Evolutionary conservation across 2,113 vertebrate genomes (phyloP).

Genomic region (Pao palembangensis): DNA sequence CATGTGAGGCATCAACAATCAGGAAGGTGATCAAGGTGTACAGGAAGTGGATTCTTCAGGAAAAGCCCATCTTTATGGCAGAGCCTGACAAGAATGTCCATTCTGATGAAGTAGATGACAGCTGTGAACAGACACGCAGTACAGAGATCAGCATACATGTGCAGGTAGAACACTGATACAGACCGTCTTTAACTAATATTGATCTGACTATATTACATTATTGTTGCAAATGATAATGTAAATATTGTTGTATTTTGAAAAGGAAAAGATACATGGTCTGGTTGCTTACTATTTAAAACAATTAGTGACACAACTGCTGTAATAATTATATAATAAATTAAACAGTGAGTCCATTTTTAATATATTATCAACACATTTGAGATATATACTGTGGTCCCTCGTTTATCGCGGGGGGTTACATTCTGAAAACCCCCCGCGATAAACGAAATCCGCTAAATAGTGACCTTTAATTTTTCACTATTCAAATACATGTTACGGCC

Average conservation of each 20-base stretch:
- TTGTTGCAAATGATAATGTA: no score
- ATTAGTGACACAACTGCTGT: neutral
- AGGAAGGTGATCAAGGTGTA: slow-evolving; percentile 96
- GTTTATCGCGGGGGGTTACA: no score
- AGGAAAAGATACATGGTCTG: neutral
- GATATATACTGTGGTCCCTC: no score
- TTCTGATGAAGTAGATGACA: slow-evolving; percentile 71
- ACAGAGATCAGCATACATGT: slow-evolving; percentile 78
- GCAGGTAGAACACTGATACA: slow-evolving; percentile 48
- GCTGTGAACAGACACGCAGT: slow-evolving; percentile 56
- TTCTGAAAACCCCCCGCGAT: no score
- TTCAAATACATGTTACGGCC: no score
- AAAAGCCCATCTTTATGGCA: slow-evolving; percentile 91
- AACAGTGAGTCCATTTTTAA: neutral
- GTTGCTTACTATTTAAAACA: neutral
- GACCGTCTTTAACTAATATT: neutral
- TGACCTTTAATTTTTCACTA: no score
- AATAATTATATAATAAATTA: neutral
- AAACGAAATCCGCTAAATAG: no score
- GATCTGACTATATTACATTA: no score
- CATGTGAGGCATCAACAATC: slow-evolving; percentile 87
- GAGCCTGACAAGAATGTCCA: slow-evolving; percentile 82
- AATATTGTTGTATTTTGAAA: no score
- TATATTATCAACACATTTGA: no score
- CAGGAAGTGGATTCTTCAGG: slow-evolving; percentile 92